These are phyloP conservation scores for Bedellia somnulentella DNA, from an alignment of 2,888 invertebrate species.

Conservation along the genomic window DNA sequence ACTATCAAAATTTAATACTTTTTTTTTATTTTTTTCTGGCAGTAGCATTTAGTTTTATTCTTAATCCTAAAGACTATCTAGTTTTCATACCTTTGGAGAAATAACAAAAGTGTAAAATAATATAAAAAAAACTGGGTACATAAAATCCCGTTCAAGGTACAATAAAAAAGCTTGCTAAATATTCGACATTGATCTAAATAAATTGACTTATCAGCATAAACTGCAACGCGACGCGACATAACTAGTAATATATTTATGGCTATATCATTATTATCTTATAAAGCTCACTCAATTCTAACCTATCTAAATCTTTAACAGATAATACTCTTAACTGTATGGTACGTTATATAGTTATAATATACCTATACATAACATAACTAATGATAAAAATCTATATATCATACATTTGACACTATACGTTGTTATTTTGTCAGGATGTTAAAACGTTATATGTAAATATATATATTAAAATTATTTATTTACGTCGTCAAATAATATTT, in stretches of 20 bases:
- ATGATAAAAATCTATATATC: slow-evolving; percentile 14
- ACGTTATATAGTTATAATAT: too few relatives aligned
- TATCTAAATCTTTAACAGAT: slow-evolving; percentile 55
- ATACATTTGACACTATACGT: too few relatives aligned
- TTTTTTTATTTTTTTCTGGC: slow-evolving; percentile 30
- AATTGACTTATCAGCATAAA: slow-evolving; percentile 31
- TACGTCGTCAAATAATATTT: too few relatives aligned
- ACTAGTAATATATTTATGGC: too few relatives aligned
- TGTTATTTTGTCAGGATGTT: too few relatives aligned
- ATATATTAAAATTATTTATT: too few relatives aligned
- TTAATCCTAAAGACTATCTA: slow-evolving; percentile 35
- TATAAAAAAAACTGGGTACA: slow-evolving; percentile 28
- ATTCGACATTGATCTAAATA: slow-evolving; percentile 28
- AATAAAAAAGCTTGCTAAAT: slow-evolving; percentile 42
- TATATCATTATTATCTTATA: slow-evolving; percentile 36
- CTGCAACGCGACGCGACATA: slow-evolving; percentile 25
- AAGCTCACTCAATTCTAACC: slow-evolving; percentile 56
- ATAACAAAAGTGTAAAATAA: slow-evolving; percentile 29
- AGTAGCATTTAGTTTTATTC: slow-evolving; percentile 37
- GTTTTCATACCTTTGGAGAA: slow-evolving; percentile 52
- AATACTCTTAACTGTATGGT: slow-evolving; percentile 57
- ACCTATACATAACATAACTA: background rate
- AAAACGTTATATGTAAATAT: too few relatives aligned
- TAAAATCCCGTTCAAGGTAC: slow-evolving; percentile 32
- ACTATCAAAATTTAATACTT: slow-evolving; percentile 36